Conservation (phyloP, 1,140 invertebrate genomes). For the Megalopta genalis region DNA sequence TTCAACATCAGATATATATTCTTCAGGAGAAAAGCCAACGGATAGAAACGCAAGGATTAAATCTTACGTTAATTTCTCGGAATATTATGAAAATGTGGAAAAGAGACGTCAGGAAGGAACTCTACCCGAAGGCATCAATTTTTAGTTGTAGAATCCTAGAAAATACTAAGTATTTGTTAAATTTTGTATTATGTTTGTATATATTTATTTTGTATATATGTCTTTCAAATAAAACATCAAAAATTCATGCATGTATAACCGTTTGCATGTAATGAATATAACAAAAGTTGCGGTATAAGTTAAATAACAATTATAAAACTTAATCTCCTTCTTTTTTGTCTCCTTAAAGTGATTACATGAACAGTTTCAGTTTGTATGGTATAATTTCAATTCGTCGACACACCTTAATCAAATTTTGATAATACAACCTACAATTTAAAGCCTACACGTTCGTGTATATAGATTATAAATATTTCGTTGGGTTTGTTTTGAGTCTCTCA, state of each 20-base stretch:
- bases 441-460: constrained; percentile 7
- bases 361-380: neutral
- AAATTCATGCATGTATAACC: constrained; percentile 1
- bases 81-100: constrained; percentile 89
- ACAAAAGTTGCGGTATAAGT: neutral
- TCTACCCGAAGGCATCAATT: constrained; percentile 81
- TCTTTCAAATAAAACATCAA: constrained; percentile 13
- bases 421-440: neutral
- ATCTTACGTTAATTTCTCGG: constrained; percentile 92
- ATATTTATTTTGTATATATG: constrained; percentile 19
- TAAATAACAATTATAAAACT: neutral
- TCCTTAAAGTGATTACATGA: neutral
- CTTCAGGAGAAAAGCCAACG: constrained; percentile 65
- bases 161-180: neutral
- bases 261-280: constrained; percentile 4
- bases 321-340: neutral
- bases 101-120: constrained; percentile 82
- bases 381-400: neutral
- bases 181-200: neutral
- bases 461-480: constrained; percentile 77
- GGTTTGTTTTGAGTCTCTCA: constrained; percentile 93
- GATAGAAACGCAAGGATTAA: constrained; percentile 85
- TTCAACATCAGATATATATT: constrained; percentile 78
- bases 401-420: neutral
- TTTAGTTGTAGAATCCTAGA: constrained; percentile 56